Percentiles rank a stretch among this genome's conserved stretches.
Evolutionary conservation across 2,113 vertebrate species (phyloP).

Genomic region (Cyphomyrus plagiostoma): DNA sequence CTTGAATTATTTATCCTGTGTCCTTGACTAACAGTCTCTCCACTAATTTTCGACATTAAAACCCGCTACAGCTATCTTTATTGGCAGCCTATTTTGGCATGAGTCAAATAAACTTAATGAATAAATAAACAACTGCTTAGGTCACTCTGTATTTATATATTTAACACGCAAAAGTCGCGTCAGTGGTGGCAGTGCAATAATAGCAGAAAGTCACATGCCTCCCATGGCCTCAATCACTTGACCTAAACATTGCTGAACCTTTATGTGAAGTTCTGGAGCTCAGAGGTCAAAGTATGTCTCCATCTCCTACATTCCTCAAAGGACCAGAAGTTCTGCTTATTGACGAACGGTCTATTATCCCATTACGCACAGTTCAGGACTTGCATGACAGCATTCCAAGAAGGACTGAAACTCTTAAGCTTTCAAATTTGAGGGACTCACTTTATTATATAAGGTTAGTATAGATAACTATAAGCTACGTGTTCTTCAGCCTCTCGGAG

Average conservation of each 20-base stretch:
- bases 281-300: background rate
- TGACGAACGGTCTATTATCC: background rate
- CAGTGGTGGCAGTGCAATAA: background rate
- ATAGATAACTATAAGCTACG: background rate
- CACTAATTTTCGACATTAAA: background rate
- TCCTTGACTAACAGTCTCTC: background rate
- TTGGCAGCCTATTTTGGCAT: background rate
- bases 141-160: background rate
- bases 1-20: background rate
- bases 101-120: background rate
- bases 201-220: background rate
- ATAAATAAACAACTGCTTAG: background rate
- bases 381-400: background rate
- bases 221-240: background rate
- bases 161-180: background rate
- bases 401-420: background rate
- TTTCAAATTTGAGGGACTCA: background rate
- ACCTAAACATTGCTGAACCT: background rate
- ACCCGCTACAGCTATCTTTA: background rate
- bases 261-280: background rate
- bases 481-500: background rate
- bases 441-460: background rate
- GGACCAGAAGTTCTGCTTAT: background rate
- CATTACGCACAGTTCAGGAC: background rate
- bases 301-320: background rate